These are phyloP conservation scores for Malacoctenus gilli DNA, from an alignment of 2,797 vertebrate species.

Conservation along the genomic window DNA sequence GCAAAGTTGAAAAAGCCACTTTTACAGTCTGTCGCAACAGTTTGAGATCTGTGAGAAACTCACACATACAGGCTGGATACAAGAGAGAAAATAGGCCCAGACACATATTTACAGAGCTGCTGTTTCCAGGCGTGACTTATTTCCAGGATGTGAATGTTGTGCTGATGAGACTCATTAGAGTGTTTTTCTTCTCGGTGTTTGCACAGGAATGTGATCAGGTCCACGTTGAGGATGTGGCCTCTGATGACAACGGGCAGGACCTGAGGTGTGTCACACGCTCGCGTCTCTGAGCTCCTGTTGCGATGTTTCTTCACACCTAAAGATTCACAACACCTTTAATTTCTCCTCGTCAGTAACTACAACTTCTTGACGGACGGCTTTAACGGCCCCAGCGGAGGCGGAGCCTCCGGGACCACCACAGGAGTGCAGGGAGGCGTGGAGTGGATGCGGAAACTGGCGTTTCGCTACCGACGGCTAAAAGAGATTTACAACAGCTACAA, in stretches of 20 bases:
- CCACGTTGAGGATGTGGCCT: conserved; percentile 95
- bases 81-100: no score
- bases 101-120: no score
- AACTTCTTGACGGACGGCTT: conserved; percentile 95
- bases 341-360: conserved; percentile 92
- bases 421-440: conserved; percentile 95
- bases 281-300: neutral
- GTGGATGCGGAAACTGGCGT: conserved; percentile 98
- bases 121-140: no score
- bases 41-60: no score
- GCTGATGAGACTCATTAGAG: no score
- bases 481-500: conserved; percentile 95
- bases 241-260: conserved; percentile 98
- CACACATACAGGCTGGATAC: no score
- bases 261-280: conserved; percentile 86
- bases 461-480: conserved; percentile 94
- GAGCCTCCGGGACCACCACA: conserved; percentile 79
- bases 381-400: conserved; percentile 84
- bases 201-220: conserved; percentile 97
- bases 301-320: neutral
- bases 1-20: no score
- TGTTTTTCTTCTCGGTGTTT: no score
- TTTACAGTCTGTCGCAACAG: no score
- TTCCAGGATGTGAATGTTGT: no score
- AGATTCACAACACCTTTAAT: neutral